A percentile compares a stretch with the other conserved stretches of the same genome.
These are phyloP conservation scores for Reinhardtius hippoglossoides DNA, from an alignment of 2,113 vertebrate genomes.

Conservation along the genomic window DNA sequence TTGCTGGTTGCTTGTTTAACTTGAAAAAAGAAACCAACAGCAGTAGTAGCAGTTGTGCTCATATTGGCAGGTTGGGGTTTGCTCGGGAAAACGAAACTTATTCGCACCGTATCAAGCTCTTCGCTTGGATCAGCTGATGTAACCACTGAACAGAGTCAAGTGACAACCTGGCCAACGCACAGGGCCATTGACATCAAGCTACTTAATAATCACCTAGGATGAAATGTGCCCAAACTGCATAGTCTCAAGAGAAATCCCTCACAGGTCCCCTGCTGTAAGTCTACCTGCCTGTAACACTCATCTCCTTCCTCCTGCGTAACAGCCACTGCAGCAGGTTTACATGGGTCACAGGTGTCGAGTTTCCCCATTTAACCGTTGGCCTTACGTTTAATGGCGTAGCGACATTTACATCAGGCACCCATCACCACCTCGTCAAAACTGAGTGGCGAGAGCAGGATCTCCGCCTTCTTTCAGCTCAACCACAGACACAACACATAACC, in stretches of 20 bases:
- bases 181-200: not conserved
- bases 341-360: not conserved
- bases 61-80: not conserved
- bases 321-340: not conserved
- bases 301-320: not conserved
- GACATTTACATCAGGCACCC: not conserved
- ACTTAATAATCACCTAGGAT: not conserved
- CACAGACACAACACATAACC: conserved; percentile 15
- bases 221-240: not conserved
- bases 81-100: conserved; percentile 45
- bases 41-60: not conserved
- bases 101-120: conserved; percentile 1
- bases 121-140: conserved; percentile 17
- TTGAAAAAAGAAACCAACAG: conserved; percentile 14
- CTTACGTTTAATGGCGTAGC: not conserved
- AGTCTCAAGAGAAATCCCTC: not conserved
- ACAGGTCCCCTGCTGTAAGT: not conserved
- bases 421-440: conserved; percentile 5
- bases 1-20: not conserved
- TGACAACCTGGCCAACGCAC: conserved; percentile 7
- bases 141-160: conserved; percentile 30
- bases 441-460: conserved; percentile 22
- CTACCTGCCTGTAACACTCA: too few relatives aligned
- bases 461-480: conserved; percentile 59
- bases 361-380: not conserved